These are phyloP conservation scores for Microctonus brassicae DNA, from an alignment of 2,888 invertebrate genomes.

Conservation along the genomic window DNA sequence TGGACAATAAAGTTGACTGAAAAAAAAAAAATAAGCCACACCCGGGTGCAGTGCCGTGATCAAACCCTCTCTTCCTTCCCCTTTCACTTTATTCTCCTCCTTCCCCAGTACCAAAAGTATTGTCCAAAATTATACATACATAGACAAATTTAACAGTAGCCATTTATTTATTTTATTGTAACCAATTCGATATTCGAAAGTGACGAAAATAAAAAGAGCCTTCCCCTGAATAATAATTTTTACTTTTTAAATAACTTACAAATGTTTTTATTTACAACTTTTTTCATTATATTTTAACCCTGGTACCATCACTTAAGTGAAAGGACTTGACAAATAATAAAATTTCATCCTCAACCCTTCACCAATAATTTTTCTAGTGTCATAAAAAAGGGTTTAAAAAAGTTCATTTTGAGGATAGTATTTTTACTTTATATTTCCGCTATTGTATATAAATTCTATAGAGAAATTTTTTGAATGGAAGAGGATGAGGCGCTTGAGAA, in stretches of 20 bases:
- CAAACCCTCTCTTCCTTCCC: not conserved
- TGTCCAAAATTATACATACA: not conserved
- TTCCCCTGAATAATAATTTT: too few relatives aligned
- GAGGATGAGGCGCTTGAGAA: too few relatives aligned
- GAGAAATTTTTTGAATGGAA: too few relatives aligned
- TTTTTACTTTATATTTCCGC: too few relatives aligned
- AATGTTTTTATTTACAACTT: not conserved
- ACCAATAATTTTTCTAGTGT: not conserved
- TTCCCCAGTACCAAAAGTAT: not conserved
- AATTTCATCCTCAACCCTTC: conserved; percentile 23
- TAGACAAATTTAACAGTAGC: not conserved
- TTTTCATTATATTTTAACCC: too few relatives aligned
- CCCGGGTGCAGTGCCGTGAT: not conserved
- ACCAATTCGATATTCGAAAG: not conserved
- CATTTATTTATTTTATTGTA: not conserved
- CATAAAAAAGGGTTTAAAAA: conserved; percentile 28
- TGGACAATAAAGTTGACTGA: conserved; percentile 21
- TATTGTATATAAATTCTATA: too few relatives aligned
- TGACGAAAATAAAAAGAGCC: not conserved
- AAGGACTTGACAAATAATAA: too few relatives aligned
- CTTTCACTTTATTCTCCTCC: not conserved
- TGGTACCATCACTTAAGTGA: too few relatives aligned
- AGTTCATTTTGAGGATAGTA: not conserved
- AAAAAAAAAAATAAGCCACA: not conserved
- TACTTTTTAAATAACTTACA: too few relatives aligned